Conservation (phyloP, 2,888 invertebrate species). For the Anorthoa munda region DNA sequence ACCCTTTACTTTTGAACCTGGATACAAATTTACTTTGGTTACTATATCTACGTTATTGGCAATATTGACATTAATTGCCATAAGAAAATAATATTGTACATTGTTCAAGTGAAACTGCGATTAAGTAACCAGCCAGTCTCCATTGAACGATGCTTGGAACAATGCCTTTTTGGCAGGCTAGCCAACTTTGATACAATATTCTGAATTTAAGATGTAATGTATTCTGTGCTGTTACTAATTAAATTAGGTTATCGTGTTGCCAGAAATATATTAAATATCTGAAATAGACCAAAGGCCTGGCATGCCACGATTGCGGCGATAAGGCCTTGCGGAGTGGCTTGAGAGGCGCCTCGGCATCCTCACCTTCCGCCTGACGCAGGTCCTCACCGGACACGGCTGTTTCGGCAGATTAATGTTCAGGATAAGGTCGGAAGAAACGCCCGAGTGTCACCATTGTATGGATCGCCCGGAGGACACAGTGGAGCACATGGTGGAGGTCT, state of each 20-base stretch:
- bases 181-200: constrained; percentile 42
- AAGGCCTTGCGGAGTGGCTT: too few relatives aligned
- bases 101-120: neutral
- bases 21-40: neutral
- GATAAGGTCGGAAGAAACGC: too few relatives aligned
- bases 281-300: neutral
- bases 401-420: too few relatives aligned
- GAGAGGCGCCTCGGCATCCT: too few relatives aligned
- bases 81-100: neutral
- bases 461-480: too few relatives aligned
- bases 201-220: constrained; percentile 32
- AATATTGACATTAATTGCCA: neutral
- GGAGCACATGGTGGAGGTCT: too few relatives aligned
- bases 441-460: too few relatives aligned
- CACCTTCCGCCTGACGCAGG: too few relatives aligned
- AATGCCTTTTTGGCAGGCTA: constrained; percentile 41
- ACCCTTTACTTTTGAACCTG: neutral
- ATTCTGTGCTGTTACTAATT: constrained; percentile 11
- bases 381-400: too few relatives aligned
- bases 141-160: constrained; percentile 28
- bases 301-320: too few relatives aligned
- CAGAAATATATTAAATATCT: neutral
- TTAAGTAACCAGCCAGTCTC: constrained; percentile 25
- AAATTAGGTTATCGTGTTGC: constrained; percentile 2
- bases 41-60: neutral